Base-by-base conservation (phyloP, 2,888 invertebrate genomes). In the Incurvaria masculella region DNA sequence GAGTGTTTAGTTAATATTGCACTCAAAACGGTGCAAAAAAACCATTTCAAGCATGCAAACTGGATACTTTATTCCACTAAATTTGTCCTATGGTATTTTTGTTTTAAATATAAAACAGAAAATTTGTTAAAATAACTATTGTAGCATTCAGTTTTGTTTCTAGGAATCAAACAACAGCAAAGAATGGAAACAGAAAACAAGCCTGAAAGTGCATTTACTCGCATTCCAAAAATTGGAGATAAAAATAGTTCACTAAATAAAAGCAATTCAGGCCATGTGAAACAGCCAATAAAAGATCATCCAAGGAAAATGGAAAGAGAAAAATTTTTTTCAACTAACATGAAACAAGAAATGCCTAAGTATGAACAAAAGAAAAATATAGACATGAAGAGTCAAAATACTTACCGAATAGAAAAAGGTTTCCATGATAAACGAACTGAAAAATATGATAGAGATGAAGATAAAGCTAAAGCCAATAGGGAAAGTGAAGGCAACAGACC, bases 221-320 rank as follows among this genome's bases (percentile, higher is more conserved):
- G 81, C 50, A 83, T 83, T 57, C 83, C 83, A 38, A 84, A 84
- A 66, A 52, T 82, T 2, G 63, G 68, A 45, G 72, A 70, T 23
- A 76, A 64, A 61, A 21, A 20, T 41, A 14, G 47, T n/a, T 45
- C 1, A 26, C 49, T 42, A 52, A 47, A 41, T 45, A 51, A 14
- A 21, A 26, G 53, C 50, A 69, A 59, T 47, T 60, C 66, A 8
- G 67, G 61, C 61, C 53, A 59, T 8, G 33, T 53, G 21, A 43
- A 39, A 19, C 27, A 42, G 49, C 52, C 16, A 2, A 48, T 17
- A 61, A 65, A n/a, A 66, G 59, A 56, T 52, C 50, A 49, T 47
- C 48, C 44, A 49, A 51, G 51, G 20, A 48, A 53, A 46, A 45
- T 5, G 14, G 38, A 46, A 27, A 47, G 40, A 47, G 42, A 33